These are phyloP conservation scores for Baryphthengus martii DNA, from an alignment of 2,113 vertebrate species.

Conservation along the genomic window DNA sequence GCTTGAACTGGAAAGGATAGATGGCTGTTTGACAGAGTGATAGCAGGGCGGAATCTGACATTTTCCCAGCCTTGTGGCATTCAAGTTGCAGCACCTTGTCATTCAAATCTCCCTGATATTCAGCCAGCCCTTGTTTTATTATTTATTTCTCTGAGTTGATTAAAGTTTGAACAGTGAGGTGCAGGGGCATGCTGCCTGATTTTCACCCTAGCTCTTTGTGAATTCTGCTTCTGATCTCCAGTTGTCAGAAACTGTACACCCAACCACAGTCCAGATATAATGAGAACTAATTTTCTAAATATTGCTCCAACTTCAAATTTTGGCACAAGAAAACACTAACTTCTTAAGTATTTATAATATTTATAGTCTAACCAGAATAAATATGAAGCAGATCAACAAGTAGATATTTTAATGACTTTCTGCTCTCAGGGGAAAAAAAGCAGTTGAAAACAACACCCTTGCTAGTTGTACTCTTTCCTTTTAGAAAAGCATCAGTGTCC, in stretches of 20 bases:
- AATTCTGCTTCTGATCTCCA: not conserved
- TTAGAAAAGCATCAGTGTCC: not conserved
- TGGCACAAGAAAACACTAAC: not conserved
- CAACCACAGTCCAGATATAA: not conserved
- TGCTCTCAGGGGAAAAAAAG: not conserved
- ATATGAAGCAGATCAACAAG: not conserved
- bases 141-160: constrained; percentile 11
- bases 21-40: not conserved
- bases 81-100: constrained; percentile 23
- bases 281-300: not conserved
- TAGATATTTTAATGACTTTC: not conserved
- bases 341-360: not conserved
- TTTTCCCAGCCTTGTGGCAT: not conserved
- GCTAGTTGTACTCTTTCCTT: not conserved
- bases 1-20: not conserved
- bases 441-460: not conserved
- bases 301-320: not conserved
- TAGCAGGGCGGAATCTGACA: constrained; percentile 4
- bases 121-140: not conserved
- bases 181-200: not conserved
- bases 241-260: not conserved
- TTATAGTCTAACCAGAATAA: not conserved
- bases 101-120: constrained; percentile 15
- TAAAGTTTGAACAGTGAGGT: constrained; percentile 15
- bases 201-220: not conserved